A percentile compares a stretch with the other conserved stretches of the same genome.
Evolutionary conservation across 2,113 vertebrate genomes (phyloP).

Genomic region (Balaeniceps rex): DNA sequence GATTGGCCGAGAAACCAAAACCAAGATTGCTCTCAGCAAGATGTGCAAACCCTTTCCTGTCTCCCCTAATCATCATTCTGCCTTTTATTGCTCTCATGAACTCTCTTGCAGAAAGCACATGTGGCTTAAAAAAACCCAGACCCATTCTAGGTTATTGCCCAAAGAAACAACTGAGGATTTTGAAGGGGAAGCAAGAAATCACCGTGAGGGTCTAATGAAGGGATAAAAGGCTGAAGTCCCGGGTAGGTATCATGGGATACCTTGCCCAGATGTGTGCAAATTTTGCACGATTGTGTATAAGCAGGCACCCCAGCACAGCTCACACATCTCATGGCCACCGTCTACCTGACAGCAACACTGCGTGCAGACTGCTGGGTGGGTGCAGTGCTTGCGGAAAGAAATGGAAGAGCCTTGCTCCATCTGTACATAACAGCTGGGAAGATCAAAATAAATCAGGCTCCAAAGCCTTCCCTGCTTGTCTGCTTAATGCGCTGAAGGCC

Average conservation of each 20-base stretch:
- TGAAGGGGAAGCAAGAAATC: not conserved
- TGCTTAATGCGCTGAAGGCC: not conserved
- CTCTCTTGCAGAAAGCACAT: not conserved
- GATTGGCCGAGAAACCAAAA: not conserved
- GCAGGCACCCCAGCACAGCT: not conserved
- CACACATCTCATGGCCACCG: not conserved
- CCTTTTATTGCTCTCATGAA: not conserved
- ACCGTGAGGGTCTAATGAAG: not conserved
- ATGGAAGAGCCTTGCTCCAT: not conserved
- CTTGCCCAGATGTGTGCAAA: not conserved
- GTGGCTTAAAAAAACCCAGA: not conserved
- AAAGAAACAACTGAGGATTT: not conserved
- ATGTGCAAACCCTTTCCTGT: not conserved
- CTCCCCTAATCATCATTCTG: not conserved
- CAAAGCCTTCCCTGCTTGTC: not conserved
- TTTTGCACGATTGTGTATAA: not conserved
- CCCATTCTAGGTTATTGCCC: not conserved
- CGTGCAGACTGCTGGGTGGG: not conserved
- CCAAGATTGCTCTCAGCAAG: not conserved
- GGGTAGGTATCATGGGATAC: not conserved
- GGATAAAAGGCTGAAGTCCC: not conserved
- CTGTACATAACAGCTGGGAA: not conserved
- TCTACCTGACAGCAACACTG: not conserved
- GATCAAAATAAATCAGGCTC: not conserved
- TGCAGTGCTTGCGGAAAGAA: not conserved